Evolutionary conservation across 2,113 vertebrate genomes (phyloP), one percentile per base, ranked within the genome.

Genomic region (Hippocampus zosterae): DNA sequence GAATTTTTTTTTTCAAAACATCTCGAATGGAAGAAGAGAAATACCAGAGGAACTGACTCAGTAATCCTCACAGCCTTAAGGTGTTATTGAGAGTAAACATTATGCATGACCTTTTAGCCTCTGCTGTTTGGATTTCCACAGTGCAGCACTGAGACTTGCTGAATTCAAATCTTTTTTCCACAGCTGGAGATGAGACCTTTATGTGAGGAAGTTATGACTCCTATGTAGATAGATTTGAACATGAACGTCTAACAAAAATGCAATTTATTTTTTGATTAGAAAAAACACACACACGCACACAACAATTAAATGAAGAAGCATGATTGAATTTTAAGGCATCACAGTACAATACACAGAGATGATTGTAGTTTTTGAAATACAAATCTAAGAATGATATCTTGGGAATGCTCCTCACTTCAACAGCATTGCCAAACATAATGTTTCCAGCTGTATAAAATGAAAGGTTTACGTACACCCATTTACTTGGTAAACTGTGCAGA

Each of bases 71-170:
- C 18, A 21, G 25, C 40, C 6, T 55, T 52, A 29, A 59, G 68
- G 44, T 68, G 65, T 69, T 48, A 71, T n/a, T 52, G 40, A 72
- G 50, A 64, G 19, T 50, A 68, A 53, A 65, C 41, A 73, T 69
- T 65, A 33, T 42, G 4, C 44, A 18, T 70, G 63, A 73, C 56
- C 55, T 62, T 69, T 55, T 21, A 18, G 44, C 60, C 18, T 50
- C 23, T 8, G 59, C 52, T 68, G 50, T 69, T 68, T 65, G 52
- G 27, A 59, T 65, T 68, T 68, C 10, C 15, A 29, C 25, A 57
- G 53, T 10, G 0, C 8, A 52, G 68, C 69, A 52, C 29, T 27
- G 13, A 68, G 37, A 42, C 48, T 44, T 12, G 27, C 19, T 68
- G 53, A 74, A 62, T 70, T 75, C 29, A 63, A 59, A 67, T 67